phyloP scores from a whole-genome alignment of 2,113 vertebrate genomes.

The Macquaria australasica region DNA sequence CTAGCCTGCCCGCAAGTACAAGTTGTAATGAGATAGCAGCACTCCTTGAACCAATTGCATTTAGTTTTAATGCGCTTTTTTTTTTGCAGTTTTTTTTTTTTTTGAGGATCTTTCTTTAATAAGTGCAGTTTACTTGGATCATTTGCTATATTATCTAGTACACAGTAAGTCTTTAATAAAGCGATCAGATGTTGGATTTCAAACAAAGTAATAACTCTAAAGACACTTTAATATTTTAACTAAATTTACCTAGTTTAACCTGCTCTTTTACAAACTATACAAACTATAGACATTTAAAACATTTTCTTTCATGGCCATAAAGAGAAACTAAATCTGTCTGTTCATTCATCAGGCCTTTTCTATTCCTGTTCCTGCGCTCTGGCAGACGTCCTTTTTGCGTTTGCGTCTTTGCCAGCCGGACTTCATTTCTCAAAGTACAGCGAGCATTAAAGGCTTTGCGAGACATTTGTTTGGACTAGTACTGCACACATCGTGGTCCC shows the following conservation, averaged over 20 bases:
- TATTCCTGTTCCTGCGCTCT: not conserved
- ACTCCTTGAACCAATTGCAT: not conserved
- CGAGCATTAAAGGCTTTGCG: constrained; percentile 38
- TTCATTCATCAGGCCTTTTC: constrained; percentile 4
- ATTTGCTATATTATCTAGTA: not conserved
- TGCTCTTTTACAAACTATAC: too few species aligned
- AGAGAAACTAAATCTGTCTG: not conserved
- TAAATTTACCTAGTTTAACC: not conserved
- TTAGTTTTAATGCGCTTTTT: not conserved
- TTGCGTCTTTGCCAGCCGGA: constrained; percentile 15
- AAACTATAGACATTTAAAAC: not conserved
- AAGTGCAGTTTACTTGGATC: not conserved
- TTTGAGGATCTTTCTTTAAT: not conserved
- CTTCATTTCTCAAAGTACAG: constrained; percentile 20
- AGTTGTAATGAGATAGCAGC: not conserved
- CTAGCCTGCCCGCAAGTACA: not conserved
- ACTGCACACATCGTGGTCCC: constrained; percentile 23
- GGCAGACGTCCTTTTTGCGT: not conserved
- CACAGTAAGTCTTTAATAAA: not conserved
- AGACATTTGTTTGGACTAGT: constrained; percentile 29
- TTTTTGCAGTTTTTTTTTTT: not conserved
- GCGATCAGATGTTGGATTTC: not conserved
- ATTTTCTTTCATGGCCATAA: not conserved
- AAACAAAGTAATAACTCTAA: not conserved
- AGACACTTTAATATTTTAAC: not conserved